These are phyloP conservation scores for Enteromius argenteus DNA, from an alignment of 2,797 vertebrate species.

Conservation along the genomic window DNA sequence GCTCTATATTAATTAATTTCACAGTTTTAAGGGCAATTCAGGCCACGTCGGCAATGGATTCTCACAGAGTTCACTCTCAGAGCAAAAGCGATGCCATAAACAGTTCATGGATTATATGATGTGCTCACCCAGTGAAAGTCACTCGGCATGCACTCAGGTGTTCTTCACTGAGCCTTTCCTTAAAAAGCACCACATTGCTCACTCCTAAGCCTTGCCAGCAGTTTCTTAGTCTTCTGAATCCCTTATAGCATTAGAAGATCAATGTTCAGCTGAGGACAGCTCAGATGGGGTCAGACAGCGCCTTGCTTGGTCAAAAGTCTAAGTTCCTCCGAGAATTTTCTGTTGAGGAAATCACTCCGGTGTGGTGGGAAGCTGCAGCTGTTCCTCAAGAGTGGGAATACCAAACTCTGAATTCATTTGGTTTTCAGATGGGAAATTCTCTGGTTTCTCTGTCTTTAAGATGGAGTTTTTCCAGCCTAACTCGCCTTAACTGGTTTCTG, in stretches of 20 bases:
- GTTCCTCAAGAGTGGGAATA: conserved; percentile 5
- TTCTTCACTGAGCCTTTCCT: conserved; percentile 48
- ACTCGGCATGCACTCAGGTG: not conserved
- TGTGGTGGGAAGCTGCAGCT: not conserved
- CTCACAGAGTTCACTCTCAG: not conserved
- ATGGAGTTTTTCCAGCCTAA: not conserved
- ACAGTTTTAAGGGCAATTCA: conserved; percentile 16
- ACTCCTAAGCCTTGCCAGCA: conserved; percentile 49
- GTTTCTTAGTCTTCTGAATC: conserved; percentile 54
- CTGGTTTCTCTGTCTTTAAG: not conserved
- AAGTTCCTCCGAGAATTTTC: not conserved
- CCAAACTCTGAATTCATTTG: not conserved
- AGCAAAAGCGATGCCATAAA: conserved; percentile 10
- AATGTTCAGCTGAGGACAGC: conserved; percentile 40
- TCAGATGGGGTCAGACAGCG: not conserved
- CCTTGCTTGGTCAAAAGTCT: not conserved
- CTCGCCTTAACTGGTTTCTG: not conserved
- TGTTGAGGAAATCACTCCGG: too few species aligned
- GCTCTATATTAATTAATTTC: not conserved
- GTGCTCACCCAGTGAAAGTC: conserved; percentile 28
- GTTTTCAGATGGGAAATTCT: conserved; percentile 8
- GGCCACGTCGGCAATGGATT: not conserved
- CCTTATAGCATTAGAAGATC: conserved; percentile 67
- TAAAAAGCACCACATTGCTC: conserved; percentile 50
- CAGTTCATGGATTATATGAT: conserved; percentile 21